Conservation (phyloP, 1,140 invertebrate species). For the Penaeus chinensis region DNA sequence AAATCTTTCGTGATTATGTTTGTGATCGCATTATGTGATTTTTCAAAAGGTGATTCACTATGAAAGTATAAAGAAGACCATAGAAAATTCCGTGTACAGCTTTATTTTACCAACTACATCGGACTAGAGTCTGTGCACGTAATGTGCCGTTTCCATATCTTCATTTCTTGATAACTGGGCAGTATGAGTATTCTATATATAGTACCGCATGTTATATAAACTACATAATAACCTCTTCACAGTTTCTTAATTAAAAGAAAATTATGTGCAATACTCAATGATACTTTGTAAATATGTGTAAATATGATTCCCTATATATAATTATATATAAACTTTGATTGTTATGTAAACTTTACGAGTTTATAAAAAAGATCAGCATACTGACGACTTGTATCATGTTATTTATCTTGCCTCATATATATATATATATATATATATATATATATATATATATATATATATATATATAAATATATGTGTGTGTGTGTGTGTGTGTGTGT, state of each 20-base stretch:
- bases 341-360: conserved; percentile 27
- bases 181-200: no score
- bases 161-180: no score
- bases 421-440: conserved; percentile 22
- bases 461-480: not conserved
- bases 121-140: no score
- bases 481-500: not conserved
- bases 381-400: not conserved
- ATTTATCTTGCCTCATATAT: not conserved
- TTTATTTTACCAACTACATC: no score
- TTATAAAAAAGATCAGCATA: not conserved
- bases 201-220: no score
- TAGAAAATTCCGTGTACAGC: no score
- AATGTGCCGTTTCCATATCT: no score
- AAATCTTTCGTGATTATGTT: no score
- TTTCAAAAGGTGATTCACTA: no score
- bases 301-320: conserved; percentile 13
- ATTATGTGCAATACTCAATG: conserved; percentile 12
- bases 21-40: no score
- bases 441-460: conserved; percentile 17
- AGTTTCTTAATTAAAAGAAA: not conserved
- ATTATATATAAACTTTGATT: conserved; percentile 16
- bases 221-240: no score
- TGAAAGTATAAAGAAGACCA: no score
- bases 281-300: not conserved